These are phyloP conservation scores for Chiloscyllium plagiosum DNA, from an alignment of 2,113 vertebrate species.

Conservation along the genomic window DNA sequence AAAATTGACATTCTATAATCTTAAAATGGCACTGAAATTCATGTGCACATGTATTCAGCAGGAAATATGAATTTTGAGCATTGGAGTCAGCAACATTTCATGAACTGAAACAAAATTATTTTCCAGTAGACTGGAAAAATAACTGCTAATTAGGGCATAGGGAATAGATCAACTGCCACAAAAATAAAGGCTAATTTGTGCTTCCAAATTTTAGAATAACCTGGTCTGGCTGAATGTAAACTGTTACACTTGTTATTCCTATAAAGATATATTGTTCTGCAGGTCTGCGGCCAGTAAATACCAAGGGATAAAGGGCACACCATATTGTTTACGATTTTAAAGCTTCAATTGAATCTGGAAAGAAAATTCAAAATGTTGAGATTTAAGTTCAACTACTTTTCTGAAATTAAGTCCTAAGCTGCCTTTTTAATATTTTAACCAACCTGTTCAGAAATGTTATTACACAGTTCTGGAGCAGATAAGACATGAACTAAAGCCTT, in stretches of 20 bases:
- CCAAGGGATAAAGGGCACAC: not conserved
- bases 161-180: constrained; percentile 3
- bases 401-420: not conserved
- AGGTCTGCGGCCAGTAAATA: constrained; percentile 53
- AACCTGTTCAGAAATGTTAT: no score
- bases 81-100: not conserved
- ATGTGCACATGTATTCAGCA: not conserved
- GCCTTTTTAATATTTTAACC: not conserved
- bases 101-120: not conserved
- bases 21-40: not conserved
- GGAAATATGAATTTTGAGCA: not conserved
- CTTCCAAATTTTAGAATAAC: not conserved
- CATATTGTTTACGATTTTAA: not conserved
- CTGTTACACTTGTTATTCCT: constrained; percentile 48
- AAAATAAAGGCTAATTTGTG: not conserved
- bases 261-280: constrained; percentile 70
- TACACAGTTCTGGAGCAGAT: no score
- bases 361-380: not conserved
- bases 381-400: not conserved
- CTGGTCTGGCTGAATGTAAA: constrained; percentile 43
- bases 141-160: no score
- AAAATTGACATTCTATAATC: not conserved
- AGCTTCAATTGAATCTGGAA: not conserved
- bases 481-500: no score
- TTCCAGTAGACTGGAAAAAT: not conserved